These are phyloP conservation scores for Drosophila vallismaia DNA, from an alignment of 2,888 invertebrate genomes.

Conservation along the genomic window DNA sequence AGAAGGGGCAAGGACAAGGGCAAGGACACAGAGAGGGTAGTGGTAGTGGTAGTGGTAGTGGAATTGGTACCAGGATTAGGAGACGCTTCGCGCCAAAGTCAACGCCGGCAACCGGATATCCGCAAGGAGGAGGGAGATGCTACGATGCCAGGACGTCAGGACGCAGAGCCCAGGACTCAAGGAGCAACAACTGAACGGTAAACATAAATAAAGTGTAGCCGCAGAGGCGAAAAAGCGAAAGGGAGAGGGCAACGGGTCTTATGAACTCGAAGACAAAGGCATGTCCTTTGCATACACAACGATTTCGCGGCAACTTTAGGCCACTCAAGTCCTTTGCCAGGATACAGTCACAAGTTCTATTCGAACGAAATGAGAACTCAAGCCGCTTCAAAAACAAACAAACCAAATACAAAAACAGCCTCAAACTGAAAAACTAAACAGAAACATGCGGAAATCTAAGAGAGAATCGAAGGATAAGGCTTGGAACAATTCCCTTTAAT, in stretches of 20 bases:
- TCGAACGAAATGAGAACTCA: background rate
- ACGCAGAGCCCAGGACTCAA: slow-evolving; percentile 4
- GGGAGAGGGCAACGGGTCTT: background rate
- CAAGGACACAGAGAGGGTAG: background rate
- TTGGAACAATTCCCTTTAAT: too few species aligned
- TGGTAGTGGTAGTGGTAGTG: background rate
- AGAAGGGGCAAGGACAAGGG: slow-evolving; percentile 1
- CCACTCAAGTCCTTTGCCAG: slow-evolving; percentile 15
- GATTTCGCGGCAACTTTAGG: slow-evolving; percentile 16
- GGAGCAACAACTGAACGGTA: slow-evolving; percentile 44
- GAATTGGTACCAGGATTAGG: slow-evolving; percentile 43
- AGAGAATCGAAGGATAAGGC: too few species aligned
- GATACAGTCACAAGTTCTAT: background rate
- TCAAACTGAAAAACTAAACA: background rate
- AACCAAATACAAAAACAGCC: background rate
- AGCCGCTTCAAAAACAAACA: slow-evolving; percentile 1
- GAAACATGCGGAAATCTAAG: background rate
- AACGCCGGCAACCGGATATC: slow-evolving; percentile 65
- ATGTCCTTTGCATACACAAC: slow-evolving; percentile 36
- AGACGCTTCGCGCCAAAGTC: slow-evolving; percentile 57
- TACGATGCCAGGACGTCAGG: background rate
- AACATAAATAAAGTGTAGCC: slow-evolving; percentile 64
- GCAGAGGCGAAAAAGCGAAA: slow-evolving; percentile 14
- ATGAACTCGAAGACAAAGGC: slow-evolving; percentile 23
- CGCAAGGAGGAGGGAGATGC: slow-evolving; percentile 30